Evolutionary conservation across 2,113 vertebrate genomes (phyloP).

Genomic region (Camarhynchus parvulus): DNA sequence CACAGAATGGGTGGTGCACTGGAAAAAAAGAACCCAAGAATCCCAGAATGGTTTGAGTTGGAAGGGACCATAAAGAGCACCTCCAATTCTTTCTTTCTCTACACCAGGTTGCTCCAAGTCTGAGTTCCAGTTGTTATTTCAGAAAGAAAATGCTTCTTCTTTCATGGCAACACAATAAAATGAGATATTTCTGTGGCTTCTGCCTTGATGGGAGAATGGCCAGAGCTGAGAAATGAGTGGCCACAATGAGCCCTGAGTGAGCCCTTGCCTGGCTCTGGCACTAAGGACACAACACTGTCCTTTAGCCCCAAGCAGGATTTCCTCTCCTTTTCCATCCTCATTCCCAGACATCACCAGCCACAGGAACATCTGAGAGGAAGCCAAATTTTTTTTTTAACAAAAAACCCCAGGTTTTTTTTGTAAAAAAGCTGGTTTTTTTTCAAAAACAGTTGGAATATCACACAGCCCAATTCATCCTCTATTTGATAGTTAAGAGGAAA

Average conservation of each 20-base stretch:
- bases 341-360: not conserved
- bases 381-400: not conserved
- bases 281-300: not conserved
- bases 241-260: rapidly evolving
- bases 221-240: rapidly evolving
- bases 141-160: not conserved
- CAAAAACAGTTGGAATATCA: not conserved
- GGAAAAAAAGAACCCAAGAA: not conserved
- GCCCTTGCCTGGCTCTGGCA: not conserved
- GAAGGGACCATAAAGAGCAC: not conserved
- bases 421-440: not conserved
- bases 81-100: not conserved
- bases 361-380: not conserved
- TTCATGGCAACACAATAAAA: not conserved
- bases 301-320: not conserved
- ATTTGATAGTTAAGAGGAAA: not conserved
- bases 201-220: not conserved
- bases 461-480: not conserved
- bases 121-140: not conserved
- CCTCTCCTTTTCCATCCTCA: not conserved
- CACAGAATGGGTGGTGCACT: rapidly evolving
- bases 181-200: not conserved
- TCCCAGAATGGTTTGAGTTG: not conserved
- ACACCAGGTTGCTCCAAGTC: not conserved
- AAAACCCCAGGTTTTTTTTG: not conserved